These are phyloP conservation scores for Patiria pectinifera DNA, from an alignment of 53 echinoderm and acorn worm genomes.

Conservation along the genomic window DNA sequence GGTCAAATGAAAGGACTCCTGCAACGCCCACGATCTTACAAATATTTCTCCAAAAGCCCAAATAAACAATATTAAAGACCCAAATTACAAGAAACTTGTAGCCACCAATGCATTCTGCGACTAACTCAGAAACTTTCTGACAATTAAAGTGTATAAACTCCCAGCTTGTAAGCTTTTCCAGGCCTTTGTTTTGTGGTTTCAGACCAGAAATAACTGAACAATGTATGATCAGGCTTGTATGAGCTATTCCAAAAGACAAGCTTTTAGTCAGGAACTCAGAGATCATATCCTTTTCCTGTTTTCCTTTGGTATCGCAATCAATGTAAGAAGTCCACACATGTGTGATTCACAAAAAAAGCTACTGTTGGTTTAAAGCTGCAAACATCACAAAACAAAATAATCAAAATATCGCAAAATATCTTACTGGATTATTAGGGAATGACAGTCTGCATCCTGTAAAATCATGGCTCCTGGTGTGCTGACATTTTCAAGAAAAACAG, in stretches of 20 bases:
- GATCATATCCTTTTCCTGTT: slow-evolving; percentile 54
- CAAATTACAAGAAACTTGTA: neutral
- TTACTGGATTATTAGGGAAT: no score
- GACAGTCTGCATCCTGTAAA: no score
- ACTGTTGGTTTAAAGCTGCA: no score
- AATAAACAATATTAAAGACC: neutral
- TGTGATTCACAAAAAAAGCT: no score
- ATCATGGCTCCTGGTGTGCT: no score
- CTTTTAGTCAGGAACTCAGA: neutral
- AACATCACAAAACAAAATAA: no score
- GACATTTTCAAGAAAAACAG: no score
- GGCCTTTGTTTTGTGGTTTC: neutral
- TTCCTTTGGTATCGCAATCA: neutral
- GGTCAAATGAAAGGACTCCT: neutral
- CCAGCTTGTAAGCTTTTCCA: neutral
- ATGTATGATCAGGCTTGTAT: neutral
- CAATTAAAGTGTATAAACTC: neutral
- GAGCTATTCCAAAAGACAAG: slow-evolving; percentile 3
- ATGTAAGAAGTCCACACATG: neutral
- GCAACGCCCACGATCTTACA: neutral
- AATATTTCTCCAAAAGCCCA: neutral
- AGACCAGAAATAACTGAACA: neutral
- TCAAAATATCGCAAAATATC: no score
- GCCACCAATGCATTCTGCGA: neutral
- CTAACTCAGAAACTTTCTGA: neutral